Percentiles rank a stretch among this genome's conserved stretches.
These are phyloP conservation scores for Protobothrops flavoviridis DNA, from an alignment of 2,113 vertebrate species.

Conservation along the genomic window DNA sequence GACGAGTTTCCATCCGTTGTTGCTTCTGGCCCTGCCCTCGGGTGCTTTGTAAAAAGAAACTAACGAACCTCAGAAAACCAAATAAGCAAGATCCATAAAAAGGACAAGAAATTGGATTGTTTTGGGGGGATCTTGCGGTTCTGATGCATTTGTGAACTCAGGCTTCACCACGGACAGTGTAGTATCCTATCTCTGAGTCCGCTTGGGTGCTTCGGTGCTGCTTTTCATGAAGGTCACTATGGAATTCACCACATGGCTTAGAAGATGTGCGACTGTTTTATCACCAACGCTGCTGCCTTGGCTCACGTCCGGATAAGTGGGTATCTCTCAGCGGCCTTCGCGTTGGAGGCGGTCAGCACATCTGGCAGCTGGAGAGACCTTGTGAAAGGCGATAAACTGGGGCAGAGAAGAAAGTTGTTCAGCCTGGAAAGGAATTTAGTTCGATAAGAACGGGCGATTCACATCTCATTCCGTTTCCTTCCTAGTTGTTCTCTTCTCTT, in stretches of 20 bases:
- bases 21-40: too few relatives aligned
- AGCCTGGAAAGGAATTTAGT: background rate
- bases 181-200: background rate
- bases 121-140: too few relatives aligned
- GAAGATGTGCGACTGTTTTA: background rate
- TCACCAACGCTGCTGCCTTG: background rate
- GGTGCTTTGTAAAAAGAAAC: too few relatives aligned
- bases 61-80: too few relatives aligned
- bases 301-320: background rate
- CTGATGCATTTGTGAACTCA: background rate
- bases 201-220: background rate
- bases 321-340: background rate
- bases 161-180: background rate
- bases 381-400: background rate
- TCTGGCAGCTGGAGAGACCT: slow-evolving; percentile 4
- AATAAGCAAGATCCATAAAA: too few relatives aligned
- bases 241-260: background rate
- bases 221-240: background rate
- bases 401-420: background rate
- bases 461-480: background rate
- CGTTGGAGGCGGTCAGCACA: background rate
- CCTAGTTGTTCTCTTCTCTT: background rate
- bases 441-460: background rate
- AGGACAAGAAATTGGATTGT: too few relatives aligned
- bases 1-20: too few relatives aligned